Evolutionary conservation across 1,140 invertebrate genomes (phyloP).

Genomic region (Anoplolepis gracilipes): DNA sequence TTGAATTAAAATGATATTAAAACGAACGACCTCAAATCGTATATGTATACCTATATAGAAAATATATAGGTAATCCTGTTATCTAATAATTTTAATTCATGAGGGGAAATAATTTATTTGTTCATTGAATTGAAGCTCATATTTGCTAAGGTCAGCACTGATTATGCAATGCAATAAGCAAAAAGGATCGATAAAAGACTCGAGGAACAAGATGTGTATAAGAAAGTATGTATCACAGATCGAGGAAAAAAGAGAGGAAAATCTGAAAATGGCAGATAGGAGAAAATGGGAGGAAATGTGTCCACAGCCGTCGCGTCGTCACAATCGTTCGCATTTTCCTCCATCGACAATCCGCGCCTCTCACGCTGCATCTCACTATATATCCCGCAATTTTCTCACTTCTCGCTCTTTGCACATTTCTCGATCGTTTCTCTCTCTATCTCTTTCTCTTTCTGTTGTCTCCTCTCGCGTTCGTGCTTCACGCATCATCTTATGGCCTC

Average conservation of each 20-base stretch:
- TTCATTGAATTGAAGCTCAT: background rate
- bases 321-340: conserved; percentile 48
- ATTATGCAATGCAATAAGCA: background rate
- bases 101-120: background rate
- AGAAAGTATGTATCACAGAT: background rate
- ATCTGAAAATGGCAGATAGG: conserved; percentile 11
- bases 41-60: background rate
- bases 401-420: conserved; percentile 3
- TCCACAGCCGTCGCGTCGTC: conserved; percentile 36
- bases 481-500: conserved; percentile 36
- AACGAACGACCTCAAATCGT: too few species aligned
- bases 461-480: conserved; percentile 20
- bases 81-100: background rate
- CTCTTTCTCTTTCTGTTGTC: conserved; percentile 18
- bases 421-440: background rate
- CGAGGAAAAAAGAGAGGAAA: background rate
- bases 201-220: background rate
- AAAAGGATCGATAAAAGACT: background rate
- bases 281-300: conserved; percentile 35
- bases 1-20: too few species aligned
- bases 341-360: conserved; percentile 40
- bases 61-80: background rate
- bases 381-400: conserved; percentile 42
- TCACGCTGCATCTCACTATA: conserved; percentile 23
- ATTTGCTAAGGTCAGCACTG: background rate